These are phyloP conservation scores for Heteronetta atricapilla DNA, from an alignment of 2,113 vertebrate genomes.

Conservation along the genomic window DNA sequence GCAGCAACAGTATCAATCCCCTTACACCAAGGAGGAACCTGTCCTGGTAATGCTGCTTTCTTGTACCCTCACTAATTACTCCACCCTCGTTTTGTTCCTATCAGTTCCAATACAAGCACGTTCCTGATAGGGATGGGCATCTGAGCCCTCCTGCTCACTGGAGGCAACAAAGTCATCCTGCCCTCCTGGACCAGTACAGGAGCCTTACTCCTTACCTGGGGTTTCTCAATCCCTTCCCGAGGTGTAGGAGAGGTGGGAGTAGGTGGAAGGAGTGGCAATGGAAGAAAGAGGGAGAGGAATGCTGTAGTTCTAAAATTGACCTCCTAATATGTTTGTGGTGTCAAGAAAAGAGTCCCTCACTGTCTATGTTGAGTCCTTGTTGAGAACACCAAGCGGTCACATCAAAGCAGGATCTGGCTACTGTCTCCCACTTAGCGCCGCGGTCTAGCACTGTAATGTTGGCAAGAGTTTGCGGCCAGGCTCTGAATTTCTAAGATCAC, in stretches of 20 bases:
- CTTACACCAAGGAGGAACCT: rapidly evolving
- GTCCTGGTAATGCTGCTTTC: neutral
- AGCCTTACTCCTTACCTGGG: neutral
- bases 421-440: neutral
- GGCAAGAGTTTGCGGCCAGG: neutral
- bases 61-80: rapidly evolving
- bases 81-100: neutral
- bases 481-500: neutral
- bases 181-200: neutral
- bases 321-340: neutral
- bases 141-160: neutral
- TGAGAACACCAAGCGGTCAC: rapidly evolving
- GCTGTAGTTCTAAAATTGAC: no score
- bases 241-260: neutral
- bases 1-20: no score
- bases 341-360: neutral
- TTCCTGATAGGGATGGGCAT: neutral
- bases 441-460: neutral
- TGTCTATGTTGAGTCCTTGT: neutral
- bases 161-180: neutral
- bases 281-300: neutral
- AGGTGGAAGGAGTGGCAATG: neutral
- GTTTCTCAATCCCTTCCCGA: neutral
- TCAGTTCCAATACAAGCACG: neutral
- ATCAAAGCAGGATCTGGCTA: neutral